These are phyloP conservation scores for Nymphalis io DNA, from an alignment of 1,140 invertebrate genomes.

Conservation along the genomic window DNA sequence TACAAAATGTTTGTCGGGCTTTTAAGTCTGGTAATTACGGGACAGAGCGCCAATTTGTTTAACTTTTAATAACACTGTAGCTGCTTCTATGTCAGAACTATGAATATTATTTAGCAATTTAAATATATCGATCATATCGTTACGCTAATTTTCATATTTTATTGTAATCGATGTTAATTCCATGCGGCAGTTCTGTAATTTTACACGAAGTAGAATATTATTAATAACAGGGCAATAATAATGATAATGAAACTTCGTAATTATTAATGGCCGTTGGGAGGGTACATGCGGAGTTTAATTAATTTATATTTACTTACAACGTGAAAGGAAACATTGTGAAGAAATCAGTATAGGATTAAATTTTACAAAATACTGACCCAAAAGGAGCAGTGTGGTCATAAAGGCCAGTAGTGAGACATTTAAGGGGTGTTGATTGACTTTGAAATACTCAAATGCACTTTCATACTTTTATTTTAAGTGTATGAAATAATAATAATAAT, in stretches of 20 bases:
- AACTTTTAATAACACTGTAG: constrained; percentile 15
- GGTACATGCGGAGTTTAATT: too few species aligned
- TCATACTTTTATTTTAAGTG: too few species aligned
- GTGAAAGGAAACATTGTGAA: too few species aligned
- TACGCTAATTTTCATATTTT: constrained; percentile 20
- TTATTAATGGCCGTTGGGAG: neutral
- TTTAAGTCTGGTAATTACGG: neutral
- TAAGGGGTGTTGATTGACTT: too few species aligned
- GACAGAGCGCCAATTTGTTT: constrained; percentile 2
- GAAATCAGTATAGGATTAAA: too few species aligned
- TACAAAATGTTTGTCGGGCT: constrained; percentile 1
- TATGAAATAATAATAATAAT: too few species aligned
- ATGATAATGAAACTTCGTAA: neutral
- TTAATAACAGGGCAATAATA: neutral
- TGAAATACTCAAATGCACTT: too few species aligned
- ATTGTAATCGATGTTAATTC: constrained; percentile 20
- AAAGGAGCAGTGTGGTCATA: too few species aligned
- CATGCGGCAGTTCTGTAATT: neutral
- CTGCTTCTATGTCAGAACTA: constrained; percentile 9
- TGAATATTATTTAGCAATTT: constrained; percentile 26
- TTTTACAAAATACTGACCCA: too few species aligned
- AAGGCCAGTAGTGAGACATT: too few species aligned
- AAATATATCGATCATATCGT: constrained; percentile 18
- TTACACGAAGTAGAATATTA: neutral
- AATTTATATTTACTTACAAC: too few species aligned